These are phyloP conservation scores for Bilobella aurantiaca DNA, from an alignment of 1,140 invertebrate genomes.

Conservation along the genomic window DNA sequence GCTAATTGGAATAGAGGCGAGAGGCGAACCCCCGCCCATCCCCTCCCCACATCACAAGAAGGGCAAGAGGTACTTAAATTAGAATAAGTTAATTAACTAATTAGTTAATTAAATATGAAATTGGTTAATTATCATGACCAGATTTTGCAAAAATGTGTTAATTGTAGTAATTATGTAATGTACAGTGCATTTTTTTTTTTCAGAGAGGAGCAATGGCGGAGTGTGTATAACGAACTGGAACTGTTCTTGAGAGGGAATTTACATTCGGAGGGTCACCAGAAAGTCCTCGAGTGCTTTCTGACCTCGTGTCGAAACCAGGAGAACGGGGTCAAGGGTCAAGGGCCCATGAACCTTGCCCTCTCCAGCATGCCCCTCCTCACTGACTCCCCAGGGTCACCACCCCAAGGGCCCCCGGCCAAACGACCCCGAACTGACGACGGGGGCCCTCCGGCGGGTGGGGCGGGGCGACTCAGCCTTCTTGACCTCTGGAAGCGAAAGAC, in stretches of 20 bases:
- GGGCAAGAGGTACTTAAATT: slow-evolving; percentile 42
- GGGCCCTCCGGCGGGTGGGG: background rate
- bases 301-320: slow-evolving; percentile 56
- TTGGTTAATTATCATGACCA: no score
- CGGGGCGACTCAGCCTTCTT: slow-evolving; percentile 9
- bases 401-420: slow-evolving; percentile 39
- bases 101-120: no score
- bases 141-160: background rate
- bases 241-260: slow-evolving; percentile 66
- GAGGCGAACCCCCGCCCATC: slow-evolving; percentile 37
- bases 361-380: slow-evolving; percentile 51
- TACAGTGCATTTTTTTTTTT: slow-evolving; percentile 2
- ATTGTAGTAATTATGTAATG: background rate
- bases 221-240: slow-evolving; percentile 82
- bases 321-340: slow-evolving; percentile 39
- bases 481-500: slow-evolving; percentile 24
- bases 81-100: no score
- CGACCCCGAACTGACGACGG: background rate
- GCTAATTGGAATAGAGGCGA: slow-evolving; percentile 57
- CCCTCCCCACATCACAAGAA: slow-evolving; percentile 36
- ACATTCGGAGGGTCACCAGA: slow-evolving; percentile 57
- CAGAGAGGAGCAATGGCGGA: slow-evolving; percentile 77
- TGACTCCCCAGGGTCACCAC: slow-evolving; percentile 69
- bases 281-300: slow-evolving; percentile 69
- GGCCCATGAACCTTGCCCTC: slow-evolving; percentile 17